A percentile compares a stretch with the other conserved stretches of the same genome.
These are phyloP conservation scores for Tragopan temminckii DNA, from an alignment of 2,797 vertebrate species.

Conservation along the genomic window DNA sequence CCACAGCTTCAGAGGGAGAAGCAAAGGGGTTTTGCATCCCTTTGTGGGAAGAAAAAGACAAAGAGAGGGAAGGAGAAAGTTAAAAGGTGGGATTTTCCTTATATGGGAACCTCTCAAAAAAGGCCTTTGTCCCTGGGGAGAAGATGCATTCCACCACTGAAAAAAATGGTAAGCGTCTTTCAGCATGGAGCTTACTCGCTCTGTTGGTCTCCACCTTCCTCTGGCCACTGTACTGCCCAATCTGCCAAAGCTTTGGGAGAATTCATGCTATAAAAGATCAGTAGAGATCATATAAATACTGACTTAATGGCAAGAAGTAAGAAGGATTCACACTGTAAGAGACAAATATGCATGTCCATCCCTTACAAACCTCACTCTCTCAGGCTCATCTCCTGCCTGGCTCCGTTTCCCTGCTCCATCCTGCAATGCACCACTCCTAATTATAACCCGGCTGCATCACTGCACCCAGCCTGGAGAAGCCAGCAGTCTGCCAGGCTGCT, in stretches of 20 bases:
- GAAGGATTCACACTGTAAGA: accelerated
- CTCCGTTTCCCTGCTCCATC: constrained; percentile 11
- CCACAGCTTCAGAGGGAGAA: neutral
- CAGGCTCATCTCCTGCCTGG: neutral
- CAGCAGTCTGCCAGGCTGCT: neutral
- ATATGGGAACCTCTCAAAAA: constrained; percentile 42
- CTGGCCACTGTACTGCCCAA: neutral
- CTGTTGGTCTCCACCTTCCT: neutral
- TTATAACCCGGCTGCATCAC: constrained; percentile 70
- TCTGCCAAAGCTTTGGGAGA: neutral
- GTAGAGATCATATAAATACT: accelerated
- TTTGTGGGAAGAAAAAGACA: neutral
- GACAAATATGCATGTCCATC: neutral
- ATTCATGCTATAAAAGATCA: neutral
- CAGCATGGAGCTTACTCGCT: neutral
- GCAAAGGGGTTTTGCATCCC: neutral
- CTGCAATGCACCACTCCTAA: constrained; percentile 84
- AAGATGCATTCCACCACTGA: neutral
- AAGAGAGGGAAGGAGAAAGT: neutral
- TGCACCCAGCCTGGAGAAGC: neutral
- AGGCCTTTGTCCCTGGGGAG: neutral
- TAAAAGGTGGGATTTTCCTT: constrained; percentile 20
- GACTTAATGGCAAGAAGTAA: neutral
- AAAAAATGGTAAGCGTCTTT: constrained; percentile 3
- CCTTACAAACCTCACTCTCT: accelerated